A percentile compares a stretch with the other conserved stretches of the same genome.
Evolutionary conservation across 2,113 vertebrate genomes (phyloP).

Genomic region (Megaceryle torquata): DNA sequence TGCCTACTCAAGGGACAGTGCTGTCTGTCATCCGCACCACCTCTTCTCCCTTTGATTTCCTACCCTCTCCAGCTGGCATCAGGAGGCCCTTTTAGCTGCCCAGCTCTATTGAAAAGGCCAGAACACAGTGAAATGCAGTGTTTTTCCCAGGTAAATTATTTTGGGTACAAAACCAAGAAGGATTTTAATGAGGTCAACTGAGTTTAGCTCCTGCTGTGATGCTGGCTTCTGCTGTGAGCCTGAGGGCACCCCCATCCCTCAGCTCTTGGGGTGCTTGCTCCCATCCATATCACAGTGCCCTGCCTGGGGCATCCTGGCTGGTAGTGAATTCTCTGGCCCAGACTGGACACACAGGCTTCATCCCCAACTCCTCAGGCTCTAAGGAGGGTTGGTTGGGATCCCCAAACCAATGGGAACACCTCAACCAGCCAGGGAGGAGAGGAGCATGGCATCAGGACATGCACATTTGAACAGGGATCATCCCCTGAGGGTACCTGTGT

Average conservation of each 20-base stretch:
- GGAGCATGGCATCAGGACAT: neutral
- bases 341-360: neutral
- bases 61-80: neutral
- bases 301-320: neutral
- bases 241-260: neutral
- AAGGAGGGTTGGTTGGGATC: neutral
- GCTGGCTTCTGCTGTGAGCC: neutral
- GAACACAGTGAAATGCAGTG: neutral
- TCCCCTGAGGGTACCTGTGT: neutral
- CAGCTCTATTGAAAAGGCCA: neutral
- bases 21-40: neutral
- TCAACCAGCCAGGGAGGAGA: neutral
- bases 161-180: neutral
- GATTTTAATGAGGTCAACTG: neutral
- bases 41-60: neutral
- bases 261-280: neutral
- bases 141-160: neutral
- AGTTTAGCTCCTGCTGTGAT: neutral
- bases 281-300: fast-evolving
- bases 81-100: neutral
- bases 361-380: neutral
- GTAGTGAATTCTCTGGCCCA: neutral
- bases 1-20: neutral
- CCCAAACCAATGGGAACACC: neutral
- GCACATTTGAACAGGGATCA: neutral